Conservation (phyloP, 1,140 invertebrate genomes). For the Aporrectodea caliginosa region DNA sequence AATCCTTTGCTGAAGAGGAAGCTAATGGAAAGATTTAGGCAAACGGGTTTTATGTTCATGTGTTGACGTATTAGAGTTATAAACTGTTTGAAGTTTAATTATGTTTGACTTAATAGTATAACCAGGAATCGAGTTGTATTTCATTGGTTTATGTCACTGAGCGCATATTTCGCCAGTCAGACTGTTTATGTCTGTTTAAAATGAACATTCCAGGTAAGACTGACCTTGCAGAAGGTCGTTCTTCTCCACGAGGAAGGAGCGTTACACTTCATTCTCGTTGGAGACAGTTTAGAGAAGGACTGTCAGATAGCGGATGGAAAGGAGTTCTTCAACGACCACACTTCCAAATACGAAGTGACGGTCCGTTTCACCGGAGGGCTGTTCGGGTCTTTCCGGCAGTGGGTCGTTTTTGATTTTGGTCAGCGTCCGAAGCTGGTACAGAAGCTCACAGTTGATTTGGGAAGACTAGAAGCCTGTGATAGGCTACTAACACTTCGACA, state of each 20-base stretch:
- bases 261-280: neutral
- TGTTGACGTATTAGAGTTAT: too few relatives aligned
- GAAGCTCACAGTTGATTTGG: conserved; percentile 73
- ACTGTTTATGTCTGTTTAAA: too few relatives aligned
- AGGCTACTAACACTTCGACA: conserved; percentile 42
- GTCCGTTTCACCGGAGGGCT: conserved; percentile 55
- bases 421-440: conserved; percentile 67
- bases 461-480: conserved; percentile 56
- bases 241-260: neutral
- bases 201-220: too few relatives aligned
- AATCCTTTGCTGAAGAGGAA: too few relatives aligned
- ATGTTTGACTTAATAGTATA: too few relatives aligned
- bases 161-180: too few relatives aligned
- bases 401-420: conserved; percentile 75
- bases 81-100: too few relatives aligned
- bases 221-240: neutral
- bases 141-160: too few relatives aligned
- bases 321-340: neutral
- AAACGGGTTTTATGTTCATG: too few relatives aligned
- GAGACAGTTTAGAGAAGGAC: neutral
- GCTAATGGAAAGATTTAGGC: too few relatives aligned
- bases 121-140: too few relatives aligned
- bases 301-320: neutral
- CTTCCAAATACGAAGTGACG: conserved; percentile 34
- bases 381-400: conserved; percentile 77